phyloP scores from a whole-genome alignment of 2,888 invertebrate species.

The Ectemnius continuus region DNA sequence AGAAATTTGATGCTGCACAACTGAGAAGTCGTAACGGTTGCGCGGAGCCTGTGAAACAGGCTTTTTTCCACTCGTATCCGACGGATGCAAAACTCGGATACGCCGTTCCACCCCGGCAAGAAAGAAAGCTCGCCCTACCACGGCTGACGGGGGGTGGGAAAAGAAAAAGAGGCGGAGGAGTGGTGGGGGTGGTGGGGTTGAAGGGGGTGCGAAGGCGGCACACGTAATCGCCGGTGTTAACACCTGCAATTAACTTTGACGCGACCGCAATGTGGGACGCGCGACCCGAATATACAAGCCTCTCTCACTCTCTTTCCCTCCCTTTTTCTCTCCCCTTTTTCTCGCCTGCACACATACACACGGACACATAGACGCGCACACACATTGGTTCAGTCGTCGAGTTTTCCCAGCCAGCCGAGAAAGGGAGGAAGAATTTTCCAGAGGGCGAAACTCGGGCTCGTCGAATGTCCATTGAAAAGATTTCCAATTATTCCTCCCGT shows the following conservation, averaged over 20 bases:
- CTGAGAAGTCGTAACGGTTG: neutral
- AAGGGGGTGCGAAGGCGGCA: neutral
- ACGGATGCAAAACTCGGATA: neutral
- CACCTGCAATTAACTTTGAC: slow-evolving; percentile 68
- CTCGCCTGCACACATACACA: neutral
- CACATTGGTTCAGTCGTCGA: neutral
- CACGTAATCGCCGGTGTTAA: slow-evolving; percentile 62
- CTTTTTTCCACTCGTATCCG: no score
- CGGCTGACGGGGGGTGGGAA: neutral
- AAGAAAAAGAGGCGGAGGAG: slow-evolving; percentile 23
- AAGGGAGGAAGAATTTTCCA: neutral
- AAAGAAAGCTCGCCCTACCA: neutral
- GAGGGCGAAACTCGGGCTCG: neutral
- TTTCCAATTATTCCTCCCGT: slow-evolving; percentile 18
- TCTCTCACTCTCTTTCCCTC: slow-evolving; percentile 15
- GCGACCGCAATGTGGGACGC: slow-evolving; percentile 52
- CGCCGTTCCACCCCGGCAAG: neutral
- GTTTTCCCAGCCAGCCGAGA: no score
- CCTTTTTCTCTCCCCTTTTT: neutral
- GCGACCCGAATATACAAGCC: slow-evolving; percentile 48
- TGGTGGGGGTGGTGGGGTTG: slow-evolving; percentile 1
- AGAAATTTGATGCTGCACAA: neutral
- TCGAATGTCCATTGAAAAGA: slow-evolving; percentile 21
- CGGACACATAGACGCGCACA: no score
- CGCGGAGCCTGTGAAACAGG: neutral